phyloP scores from a whole-genome alignment of 2,113 vertebrate species.

The Urocitellus parryii region DNA sequence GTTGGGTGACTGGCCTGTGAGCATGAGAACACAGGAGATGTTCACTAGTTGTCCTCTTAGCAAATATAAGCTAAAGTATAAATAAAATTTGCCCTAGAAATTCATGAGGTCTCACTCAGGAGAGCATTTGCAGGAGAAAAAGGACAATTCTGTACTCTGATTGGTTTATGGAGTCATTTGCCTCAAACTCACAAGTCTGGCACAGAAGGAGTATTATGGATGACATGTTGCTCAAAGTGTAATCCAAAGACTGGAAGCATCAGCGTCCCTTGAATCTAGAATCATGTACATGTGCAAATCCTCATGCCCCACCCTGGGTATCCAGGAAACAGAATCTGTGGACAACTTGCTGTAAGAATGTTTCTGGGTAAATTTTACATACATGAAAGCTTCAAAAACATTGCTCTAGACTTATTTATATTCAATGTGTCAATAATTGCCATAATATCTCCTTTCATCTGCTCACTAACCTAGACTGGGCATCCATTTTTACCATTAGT shows the following conservation, averaged over 20 bases:
- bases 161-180: neutral
- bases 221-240: neutral
- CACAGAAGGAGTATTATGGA: neutral
- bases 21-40: neutral
- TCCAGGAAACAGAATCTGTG: neutral
- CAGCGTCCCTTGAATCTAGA: neutral
- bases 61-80: neutral
- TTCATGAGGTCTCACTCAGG: neutral
- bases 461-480: neutral
- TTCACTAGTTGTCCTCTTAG: neutral
- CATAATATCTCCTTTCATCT: neutral
- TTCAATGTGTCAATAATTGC: neutral
- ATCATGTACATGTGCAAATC: neutral
- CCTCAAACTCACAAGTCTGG: neutral
- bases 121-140: neutral
- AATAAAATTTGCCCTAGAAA: neutral
- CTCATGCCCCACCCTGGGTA: neutral
- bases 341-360: neutral
- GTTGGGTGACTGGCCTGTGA: neutral
- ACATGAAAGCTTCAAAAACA: neutral
- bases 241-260: neutral
- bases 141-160: neutral
- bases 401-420: neutral
- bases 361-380: neutral
- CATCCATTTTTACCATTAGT: neutral